Conservation (phyloP, 2,888 invertebrate genomes). For the Schizotus pectinicornis region DNA sequence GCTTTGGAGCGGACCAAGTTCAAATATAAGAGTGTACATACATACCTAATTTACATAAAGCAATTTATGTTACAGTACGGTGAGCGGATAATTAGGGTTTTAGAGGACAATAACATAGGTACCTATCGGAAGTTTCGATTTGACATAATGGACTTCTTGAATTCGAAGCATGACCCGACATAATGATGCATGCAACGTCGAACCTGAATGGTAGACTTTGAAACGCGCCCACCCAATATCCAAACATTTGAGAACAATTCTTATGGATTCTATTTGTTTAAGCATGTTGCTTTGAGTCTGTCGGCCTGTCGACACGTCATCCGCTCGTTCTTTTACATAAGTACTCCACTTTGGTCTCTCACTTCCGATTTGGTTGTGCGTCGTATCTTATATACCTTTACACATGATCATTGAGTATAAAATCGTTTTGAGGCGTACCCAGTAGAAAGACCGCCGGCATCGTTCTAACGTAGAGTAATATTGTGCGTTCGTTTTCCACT, state of each 20-base stretch:
- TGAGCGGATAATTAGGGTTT: conserved; percentile 28
- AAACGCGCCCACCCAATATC: conserved; percentile 23
- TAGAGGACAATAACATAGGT: conserved; percentile 23
- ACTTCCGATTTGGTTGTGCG: conserved; percentile 12
- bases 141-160: conserved; percentile 14
- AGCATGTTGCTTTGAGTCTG: conserved; percentile 19
- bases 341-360: conserved; percentile 10
- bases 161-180: conserved; percentile 24
- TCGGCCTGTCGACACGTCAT: conserved; percentile 17
- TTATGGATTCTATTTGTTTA: conserved; percentile 14
- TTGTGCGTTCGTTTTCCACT: neutral
- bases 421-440: conserved; percentile 11
- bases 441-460: conserved; percentile 1
- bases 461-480: conserved; percentile 15
- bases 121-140: conserved; percentile 26
- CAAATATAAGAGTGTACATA: conserved; percentile 20
- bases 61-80: conserved; percentile 31
- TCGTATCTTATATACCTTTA: conserved; percentile 9
- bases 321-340: conserved; percentile 12
- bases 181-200: conserved; percentile 22
- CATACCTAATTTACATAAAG: conserved; percentile 22
- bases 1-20: conserved; percentile 19
- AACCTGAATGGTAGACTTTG: conserved; percentile 27
- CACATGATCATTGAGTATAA: conserved; percentile 5
- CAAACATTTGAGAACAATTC: conserved; percentile 9